A percentile compares a stretch with the other conserved stretches of the same genome.
These are phyloP conservation scores for Diadumene lineata DNA, from an alignment of 92 coral and sea anemone species.

Conservation along the genomic window DNA sequence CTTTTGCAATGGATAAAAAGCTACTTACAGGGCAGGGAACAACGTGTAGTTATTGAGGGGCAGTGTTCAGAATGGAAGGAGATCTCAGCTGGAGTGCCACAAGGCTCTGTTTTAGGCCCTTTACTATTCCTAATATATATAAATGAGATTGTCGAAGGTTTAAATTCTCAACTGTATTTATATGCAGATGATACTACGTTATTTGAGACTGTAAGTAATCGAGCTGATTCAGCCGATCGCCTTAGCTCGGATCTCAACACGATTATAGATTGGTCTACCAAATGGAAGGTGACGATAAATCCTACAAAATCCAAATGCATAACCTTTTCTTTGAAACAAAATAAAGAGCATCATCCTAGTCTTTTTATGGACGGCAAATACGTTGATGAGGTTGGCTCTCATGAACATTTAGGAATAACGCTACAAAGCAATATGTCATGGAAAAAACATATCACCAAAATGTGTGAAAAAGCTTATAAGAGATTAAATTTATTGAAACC, in stretches of 20 bases:
- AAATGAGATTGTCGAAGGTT: conserved; percentile 16
- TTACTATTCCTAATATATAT: conserved; percentile 28
- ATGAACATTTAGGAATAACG: conserved; percentile 42
- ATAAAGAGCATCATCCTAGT: conserved; percentile 9
- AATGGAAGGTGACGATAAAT: conserved; percentile 46
- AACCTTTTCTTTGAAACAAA: conserved; percentile 24
- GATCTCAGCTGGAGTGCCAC: conserved; percentile 37
- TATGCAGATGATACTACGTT: conserved; percentile 36
- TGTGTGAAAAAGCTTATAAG: conserved; percentile 33
- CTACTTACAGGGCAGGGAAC: conserved; percentile 13
- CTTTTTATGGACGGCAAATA: neutral
- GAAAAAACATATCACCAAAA: conserved; percentile 14
- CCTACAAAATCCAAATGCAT: conserved; percentile 27
- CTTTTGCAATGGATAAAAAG: conserved; percentile 28
- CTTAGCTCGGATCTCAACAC: neutral
- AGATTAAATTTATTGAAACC: conserved; percentile 25
- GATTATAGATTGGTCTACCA: conserved; percentile 35
- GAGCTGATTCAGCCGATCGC: neutral
- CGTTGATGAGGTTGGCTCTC: conserved; percentile 19
- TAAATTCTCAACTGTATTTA: neutral
- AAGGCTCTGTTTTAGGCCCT: conserved; percentile 30
- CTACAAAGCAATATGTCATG: conserved; percentile 33
- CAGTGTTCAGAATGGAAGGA: conserved; percentile 34
- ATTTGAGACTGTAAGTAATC: neutral
- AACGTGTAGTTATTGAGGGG: conserved; percentile 18